Evolutionary conservation across 1,140 invertebrate genomes (phyloP).

Genomic region (Delia radicum): DNA sequence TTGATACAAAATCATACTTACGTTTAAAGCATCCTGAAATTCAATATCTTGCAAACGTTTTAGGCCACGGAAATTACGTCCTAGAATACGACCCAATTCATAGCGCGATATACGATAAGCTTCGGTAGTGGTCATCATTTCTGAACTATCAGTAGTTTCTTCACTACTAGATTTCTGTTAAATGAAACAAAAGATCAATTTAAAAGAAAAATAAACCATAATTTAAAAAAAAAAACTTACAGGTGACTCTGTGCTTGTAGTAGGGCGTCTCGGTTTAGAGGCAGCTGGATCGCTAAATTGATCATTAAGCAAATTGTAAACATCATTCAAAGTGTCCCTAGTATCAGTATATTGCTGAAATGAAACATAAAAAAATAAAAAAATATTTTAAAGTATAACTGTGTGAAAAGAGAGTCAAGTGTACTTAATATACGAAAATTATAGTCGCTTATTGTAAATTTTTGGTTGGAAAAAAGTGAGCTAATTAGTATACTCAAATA

Average conservation of each 20-base stretch:
- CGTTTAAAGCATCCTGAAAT: conserved; percentile 47
- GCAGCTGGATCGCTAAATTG: conserved; percentile 49
- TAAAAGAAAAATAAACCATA: conserved; percentile 19
- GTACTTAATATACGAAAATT: too few species aligned
- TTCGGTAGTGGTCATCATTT: conserved; percentile 43
- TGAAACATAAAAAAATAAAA: background rate
- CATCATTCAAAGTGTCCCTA: conserved; percentile 41
- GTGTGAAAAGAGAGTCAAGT: background rate
- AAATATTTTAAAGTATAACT: background rate
- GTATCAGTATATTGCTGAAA: conserved; percentile 53
- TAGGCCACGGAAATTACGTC: conserved; percentile 49
- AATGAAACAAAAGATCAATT: background rate
- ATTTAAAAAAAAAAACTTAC: conserved; percentile 30
- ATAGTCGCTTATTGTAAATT: too few species aligned
- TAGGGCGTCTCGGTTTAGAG: conserved; percentile 36
- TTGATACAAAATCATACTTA: conserved; percentile 11
- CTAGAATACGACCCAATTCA: conserved; percentile 49
- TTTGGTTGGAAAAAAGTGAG: too few species aligned
- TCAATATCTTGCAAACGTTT: conserved; percentile 46
- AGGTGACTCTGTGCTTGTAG: conserved; percentile 38
- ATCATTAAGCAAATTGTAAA: conserved; percentile 48
- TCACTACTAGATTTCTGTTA: conserved; percentile 19
- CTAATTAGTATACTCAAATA: too few species aligned
- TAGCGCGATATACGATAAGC: conserved; percentile 49
- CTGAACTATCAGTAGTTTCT: conserved; percentile 32